Base-by-base conservation (phyloP, 2,113 vertebrate genomes). In the Dromas ardeola region DNA sequence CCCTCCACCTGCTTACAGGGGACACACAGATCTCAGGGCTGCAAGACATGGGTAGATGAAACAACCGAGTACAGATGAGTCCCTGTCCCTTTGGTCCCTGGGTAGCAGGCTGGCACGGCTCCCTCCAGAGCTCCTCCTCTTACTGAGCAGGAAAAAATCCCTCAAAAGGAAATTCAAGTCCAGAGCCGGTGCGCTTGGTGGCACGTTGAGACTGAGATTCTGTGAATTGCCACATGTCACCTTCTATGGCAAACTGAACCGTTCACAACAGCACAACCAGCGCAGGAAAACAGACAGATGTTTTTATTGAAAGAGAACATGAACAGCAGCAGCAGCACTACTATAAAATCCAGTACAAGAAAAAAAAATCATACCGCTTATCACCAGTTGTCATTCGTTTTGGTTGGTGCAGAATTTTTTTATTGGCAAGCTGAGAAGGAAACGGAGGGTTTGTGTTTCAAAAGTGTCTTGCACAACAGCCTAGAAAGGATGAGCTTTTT, bases 161-260 rank as follows among this genome's bases (percentile, higher is more conserved):
- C 85, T 92, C 70, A 34, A 83, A 92, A 92, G 19, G 21, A 58
- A 73, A 94, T 49, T n/a, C 50, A 71, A 40, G 55, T 25, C 42
- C 52, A 59, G 45, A 91, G 50, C 19, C 9, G 0, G 42, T 5
- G n/a, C 1, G 1, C 42, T 56, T 2, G 0, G 61, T 42, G 45
- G 26, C 56, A 61, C 5, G 0, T 16, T 56, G 74, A 69, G 58
- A 43, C 74, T 42, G 26, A 62, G 59, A 30, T 34, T 56, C 15
- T 29, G n/a, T 40, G 58, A 61, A 76, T 59, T 55, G 45, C 56
- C 74, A 58, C 36, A 4, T 26, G 26, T 49, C 80, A 38, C 42
- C 56, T 91, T 52, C 82, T 38, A 4, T 5, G 18, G 73, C 63
- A 88, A 85, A 91, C 34, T 1, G 38, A 72, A 58, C 34, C 1